These are phyloP conservation scores for Ahaetulla prasina DNA, from an alignment of 2,113 vertebrate genomes.

Conservation along the genomic window DNA sequence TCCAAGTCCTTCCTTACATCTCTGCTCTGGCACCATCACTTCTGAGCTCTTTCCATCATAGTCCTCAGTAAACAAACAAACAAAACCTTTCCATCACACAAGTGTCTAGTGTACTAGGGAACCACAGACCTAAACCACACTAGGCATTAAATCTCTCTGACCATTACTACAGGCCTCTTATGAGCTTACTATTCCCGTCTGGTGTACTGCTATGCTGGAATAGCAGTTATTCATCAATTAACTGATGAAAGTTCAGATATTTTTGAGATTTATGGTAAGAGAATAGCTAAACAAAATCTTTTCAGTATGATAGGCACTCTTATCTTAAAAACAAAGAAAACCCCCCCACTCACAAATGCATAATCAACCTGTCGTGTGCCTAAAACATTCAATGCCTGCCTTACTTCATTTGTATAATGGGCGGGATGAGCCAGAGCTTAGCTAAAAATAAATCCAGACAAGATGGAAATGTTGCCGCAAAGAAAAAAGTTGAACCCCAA, in stretches of 20 bases:
- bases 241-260: neutral
- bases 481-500: neutral
- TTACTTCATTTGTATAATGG: neutral
- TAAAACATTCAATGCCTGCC: neutral
- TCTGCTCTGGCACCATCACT: neutral
- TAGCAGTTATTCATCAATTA: constrained; percentile 16
- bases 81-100: neutral
- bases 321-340: constrained; percentile 7
- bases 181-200: neutral
- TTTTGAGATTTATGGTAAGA: constrained; percentile 19
- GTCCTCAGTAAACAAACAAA: constrained; percentile 14
- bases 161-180: neutral
- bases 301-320: constrained; percentile 23
- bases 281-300: constrained; percentile 42
- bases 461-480: neutral
- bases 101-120: constrained; percentile 36
- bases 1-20: neutral
- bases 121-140: constrained; percentile 31
- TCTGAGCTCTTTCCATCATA: neutral
- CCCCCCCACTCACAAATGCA: neutral
- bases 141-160: constrained; percentile 41
- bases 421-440: neutral
- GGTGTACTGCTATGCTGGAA: constrained; percentile 24
- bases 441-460: neutral
- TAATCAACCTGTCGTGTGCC: neutral